Conservation (phyloP, 2,888 invertebrate genomes). For the Ditylenchus weischeri region DNA sequence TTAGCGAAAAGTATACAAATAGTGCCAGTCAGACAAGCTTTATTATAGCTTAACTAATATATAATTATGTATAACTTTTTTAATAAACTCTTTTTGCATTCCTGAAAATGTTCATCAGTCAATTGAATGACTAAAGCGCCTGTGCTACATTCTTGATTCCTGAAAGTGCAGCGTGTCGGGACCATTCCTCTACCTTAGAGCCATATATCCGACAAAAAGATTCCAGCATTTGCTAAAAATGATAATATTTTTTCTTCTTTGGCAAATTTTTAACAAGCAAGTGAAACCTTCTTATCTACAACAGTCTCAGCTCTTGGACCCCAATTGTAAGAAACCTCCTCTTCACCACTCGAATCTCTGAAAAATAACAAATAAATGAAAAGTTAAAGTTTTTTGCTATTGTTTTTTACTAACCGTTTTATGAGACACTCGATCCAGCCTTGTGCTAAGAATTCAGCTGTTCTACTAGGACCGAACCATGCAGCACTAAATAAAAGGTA, state of each 20-base stretch:
- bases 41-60: too few relatives aligned
- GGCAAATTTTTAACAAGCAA: not conserved
- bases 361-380: too few relatives aligned
- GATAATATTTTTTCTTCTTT: not conserved
- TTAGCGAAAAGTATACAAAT: too few relatives aligned
- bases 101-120: too few relatives aligned
- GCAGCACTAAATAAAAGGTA: not conserved
- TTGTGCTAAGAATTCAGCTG: conserved; percentile 12
- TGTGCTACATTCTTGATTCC: not conserved
- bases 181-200: not conserved
- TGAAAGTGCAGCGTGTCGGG: not conserved
- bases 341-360: conserved; percentile 6
- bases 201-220: conserved; percentile 9
- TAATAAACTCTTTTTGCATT: too few relatives aligned
- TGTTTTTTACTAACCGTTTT: not conserved
- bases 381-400: too few relatives aligned
- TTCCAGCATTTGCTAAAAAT: conserved; percentile 10
- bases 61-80: too few relatives aligned
- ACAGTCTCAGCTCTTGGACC: conserved; percentile 10
- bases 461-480: not conserved
- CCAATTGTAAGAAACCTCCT: conserved; percentile 10
- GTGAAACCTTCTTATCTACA: not conserved
- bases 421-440: conserved; percentile 1
- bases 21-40: too few relatives aligned
- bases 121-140: too few relatives aligned